These are phyloP conservation scores for Myotis yumanensis DNA, from an alignment of 2,113 vertebrate species.

Conservation along the genomic window DNA sequence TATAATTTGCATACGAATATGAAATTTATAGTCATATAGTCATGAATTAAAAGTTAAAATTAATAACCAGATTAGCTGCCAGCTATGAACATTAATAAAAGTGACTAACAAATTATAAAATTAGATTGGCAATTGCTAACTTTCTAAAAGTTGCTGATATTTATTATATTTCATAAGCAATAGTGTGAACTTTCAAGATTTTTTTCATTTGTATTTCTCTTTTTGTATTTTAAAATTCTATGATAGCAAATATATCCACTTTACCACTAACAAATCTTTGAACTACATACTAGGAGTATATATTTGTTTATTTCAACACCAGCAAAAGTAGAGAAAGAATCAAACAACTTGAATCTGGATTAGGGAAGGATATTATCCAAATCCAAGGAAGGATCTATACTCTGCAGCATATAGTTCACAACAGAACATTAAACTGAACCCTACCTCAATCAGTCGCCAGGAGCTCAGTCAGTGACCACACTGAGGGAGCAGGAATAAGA, in stretches of 20 bases:
- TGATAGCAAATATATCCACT: background rate
- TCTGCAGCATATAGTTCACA: background rate
- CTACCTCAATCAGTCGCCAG: background rate
- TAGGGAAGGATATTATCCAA: background rate
- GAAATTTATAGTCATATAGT: background rate
- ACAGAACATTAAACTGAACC: background rate
- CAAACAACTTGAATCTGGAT: background rate
- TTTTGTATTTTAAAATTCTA: background rate
- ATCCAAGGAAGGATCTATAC: background rate
- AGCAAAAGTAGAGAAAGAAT: conserved; percentile 1
- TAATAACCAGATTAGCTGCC: background rate
- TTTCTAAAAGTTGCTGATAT: background rate
- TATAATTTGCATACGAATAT: background rate
- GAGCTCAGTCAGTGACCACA: background rate
- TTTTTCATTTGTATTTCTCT: background rate
- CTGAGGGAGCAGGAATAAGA: background rate
- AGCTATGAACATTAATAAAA: background rate
- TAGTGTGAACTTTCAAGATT: background rate
- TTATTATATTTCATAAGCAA: background rate
- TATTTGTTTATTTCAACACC: conserved; percentile 26
- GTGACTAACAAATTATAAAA: conserved; percentile 13
- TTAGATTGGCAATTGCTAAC: background rate
- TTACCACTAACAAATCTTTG: background rate
- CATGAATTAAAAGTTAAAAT: conserved; percentile 21
- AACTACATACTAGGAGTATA: background rate